Evolutionary conservation across 2,888 invertebrate genomes (phyloP).

Genomic region (Erpobdella octoculata): DNA sequence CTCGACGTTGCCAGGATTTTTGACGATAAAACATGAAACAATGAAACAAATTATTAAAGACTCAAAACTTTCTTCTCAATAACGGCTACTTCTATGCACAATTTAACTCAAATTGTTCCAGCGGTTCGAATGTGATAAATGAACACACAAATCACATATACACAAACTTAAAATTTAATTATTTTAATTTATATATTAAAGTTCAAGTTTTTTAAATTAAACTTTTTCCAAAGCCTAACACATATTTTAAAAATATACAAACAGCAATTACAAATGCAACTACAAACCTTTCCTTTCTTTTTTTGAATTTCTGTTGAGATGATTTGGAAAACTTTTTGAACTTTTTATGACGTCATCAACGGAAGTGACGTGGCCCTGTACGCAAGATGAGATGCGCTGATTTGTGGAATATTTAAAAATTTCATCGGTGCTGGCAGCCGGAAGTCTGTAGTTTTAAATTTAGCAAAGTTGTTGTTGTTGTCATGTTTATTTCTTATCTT

Average conservation of each 20-base stretch:
- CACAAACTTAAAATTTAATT: background rate
- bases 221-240: background rate
- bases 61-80: too few species aligned
- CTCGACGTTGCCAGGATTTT: too few species aligned
- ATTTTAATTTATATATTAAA: background rate
- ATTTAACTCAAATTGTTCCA: too few species aligned
- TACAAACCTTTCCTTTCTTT: background rate
- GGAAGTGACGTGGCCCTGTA: background rate
- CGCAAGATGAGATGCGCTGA: too few species aligned
- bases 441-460: background rate
- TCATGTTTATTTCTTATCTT: background rate
- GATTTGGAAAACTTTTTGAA: background rate
- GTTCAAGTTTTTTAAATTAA: background rate
- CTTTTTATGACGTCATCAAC: slow-evolving; percentile 16
- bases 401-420: too few species aligned
- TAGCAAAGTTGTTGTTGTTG: background rate
- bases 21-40: too few species aligned
- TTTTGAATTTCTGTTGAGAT: background rate
- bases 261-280: background rate
- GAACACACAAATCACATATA: too few species aligned
- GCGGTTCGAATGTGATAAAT: too few species aligned
- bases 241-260: background rate
- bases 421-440: background rate
- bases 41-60: too few species aligned
- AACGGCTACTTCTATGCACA: too few species aligned